These are phyloP conservation scores for Fregata magnificens DNA, from an alignment of 2,113 vertebrate species.

Conservation along the genomic window DNA sequence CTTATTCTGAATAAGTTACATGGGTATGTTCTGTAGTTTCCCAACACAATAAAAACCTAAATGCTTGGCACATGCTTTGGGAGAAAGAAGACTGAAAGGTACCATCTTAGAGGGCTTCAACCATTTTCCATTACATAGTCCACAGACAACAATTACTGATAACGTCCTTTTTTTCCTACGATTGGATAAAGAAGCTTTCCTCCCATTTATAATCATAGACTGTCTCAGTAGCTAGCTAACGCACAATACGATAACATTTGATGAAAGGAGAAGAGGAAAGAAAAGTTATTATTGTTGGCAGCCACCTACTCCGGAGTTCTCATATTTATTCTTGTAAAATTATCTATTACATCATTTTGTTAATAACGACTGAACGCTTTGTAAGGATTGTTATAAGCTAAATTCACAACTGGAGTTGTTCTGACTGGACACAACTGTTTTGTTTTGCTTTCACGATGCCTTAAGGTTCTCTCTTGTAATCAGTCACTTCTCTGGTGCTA, in stretches of 20 bases:
- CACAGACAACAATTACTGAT: neutral
- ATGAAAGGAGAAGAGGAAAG: neutral
- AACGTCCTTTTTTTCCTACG: neutral
- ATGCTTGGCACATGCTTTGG: neutral
- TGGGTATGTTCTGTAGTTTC: neutral
- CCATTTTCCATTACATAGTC: neutral
- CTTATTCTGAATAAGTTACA: neutral
- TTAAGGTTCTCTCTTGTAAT: slow-evolving; percentile 20
- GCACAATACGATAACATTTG: neutral
- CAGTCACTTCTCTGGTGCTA: slow-evolving; percentile 17
- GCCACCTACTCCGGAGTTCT: neutral
- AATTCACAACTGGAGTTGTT: slow-evolving; percentile 31
- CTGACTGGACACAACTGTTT: slow-evolving; percentile 46
- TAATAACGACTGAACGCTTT: slow-evolving; percentile 13
- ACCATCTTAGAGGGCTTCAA: neutral
- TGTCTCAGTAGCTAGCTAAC: neutral
- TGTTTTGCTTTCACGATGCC: slow-evolving; percentile 41
- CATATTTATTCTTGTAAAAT: slow-evolving; percentile 24
- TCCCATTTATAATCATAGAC: neutral
- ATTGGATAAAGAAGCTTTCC: neutral
- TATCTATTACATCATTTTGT: slow-evolving; percentile 36
- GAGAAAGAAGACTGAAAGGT: neutral
- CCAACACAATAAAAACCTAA: neutral
- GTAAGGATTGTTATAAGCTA: neutral
- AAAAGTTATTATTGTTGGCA: neutral